Percentiles rank a stretch among this genome's conserved stretches.
Conservation (phyloP, 1,140 invertebrate genomes). For the Drosophila tristis region DNA sequence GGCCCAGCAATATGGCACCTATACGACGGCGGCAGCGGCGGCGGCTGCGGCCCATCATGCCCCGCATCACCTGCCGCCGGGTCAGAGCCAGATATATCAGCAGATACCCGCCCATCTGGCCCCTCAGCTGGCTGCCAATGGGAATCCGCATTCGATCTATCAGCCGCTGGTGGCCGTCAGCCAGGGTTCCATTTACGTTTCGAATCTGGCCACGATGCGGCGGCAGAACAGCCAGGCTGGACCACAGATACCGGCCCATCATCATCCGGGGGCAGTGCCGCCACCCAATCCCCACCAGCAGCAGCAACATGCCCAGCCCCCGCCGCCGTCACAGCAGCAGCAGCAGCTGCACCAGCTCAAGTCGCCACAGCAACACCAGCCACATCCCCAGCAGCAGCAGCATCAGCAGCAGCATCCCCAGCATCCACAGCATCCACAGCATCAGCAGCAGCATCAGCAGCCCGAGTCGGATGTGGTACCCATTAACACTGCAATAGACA, state of each 20-base stretch:
- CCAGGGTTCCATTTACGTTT: slow-evolving; percentile 79
- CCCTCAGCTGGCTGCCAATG: slow-evolving; percentile 65
- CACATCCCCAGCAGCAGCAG: slow-evolving; percentile 23
- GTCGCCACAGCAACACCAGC: slow-evolving; percentile 38
- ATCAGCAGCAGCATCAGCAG: slow-evolving; percentile 46
- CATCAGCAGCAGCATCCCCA: slow-evolving; percentile 29
- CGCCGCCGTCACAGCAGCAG: slow-evolving; percentile 41
- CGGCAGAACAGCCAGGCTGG: slow-evolving; percentile 77
- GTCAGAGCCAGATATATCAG: slow-evolving; percentile 81
- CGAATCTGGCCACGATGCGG: slow-evolving; percentile 81
- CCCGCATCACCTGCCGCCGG: slow-evolving; percentile 72
- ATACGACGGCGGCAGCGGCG: slow-evolving; percentile 67
- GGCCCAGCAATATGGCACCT: slow-evolving; percentile 74
- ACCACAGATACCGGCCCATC: slow-evolving; percentile 72
- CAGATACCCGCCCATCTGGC: slow-evolving; percentile 80
- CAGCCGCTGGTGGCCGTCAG: slow-evolving; percentile 80
- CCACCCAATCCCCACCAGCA: slow-evolving; percentile 47
- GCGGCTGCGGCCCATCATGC: slow-evolving; percentile 61
- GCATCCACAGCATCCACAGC: slow-evolving; percentile 31
- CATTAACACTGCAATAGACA: slow-evolving; percentile 73
- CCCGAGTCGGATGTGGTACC: slow-evolving; percentile 60
- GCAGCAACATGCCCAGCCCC: slow-evolving; percentile 61
- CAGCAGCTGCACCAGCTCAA: slow-evolving; percentile 23
- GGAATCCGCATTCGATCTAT: slow-evolving; percentile 82
- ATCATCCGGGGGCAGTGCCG: slow-evolving; percentile 54